Evolutionary conservation across 2,113 vertebrate species (phyloP).

Genomic region (Ochotona princeps): DNA sequence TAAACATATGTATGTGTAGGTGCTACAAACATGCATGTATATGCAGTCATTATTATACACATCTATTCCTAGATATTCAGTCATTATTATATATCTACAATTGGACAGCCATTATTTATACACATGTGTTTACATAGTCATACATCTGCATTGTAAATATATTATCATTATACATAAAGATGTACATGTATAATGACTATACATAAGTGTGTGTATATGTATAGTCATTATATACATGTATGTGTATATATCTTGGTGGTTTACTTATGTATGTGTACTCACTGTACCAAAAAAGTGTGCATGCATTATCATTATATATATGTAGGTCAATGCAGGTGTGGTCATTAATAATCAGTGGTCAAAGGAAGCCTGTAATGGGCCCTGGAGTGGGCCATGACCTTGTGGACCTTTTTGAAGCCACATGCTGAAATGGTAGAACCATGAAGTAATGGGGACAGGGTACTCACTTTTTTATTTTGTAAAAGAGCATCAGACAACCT

Average conservation of each 20-base stretch:
- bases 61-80: too few species aligned
- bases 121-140: too few species aligned
- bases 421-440: background rate
- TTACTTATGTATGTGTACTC: too few species aligned
- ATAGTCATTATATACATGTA: too few species aligned
- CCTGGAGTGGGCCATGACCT: background rate
- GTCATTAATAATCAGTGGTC: background rate
- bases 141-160: too few species aligned
- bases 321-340: background rate
- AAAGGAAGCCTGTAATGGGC: background rate
- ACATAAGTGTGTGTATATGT: too few species aligned
- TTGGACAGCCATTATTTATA: too few species aligned
- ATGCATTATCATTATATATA: too few species aligned
- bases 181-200: background rate
- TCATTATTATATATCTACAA: too few species aligned
- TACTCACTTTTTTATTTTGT: background rate
- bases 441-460: background rate
- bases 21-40: too few species aligned
- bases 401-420: background rate
- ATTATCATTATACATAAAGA: background rate
- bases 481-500: background rate
- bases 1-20: background rate
- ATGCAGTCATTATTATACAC: background rate
- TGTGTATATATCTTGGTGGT: too few species aligned
- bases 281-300: too few species aligned